Evolutionary conservation across 2,797 vertebrate genomes (phyloP).

Genomic region (Bradypodion ventrale): DNA sequence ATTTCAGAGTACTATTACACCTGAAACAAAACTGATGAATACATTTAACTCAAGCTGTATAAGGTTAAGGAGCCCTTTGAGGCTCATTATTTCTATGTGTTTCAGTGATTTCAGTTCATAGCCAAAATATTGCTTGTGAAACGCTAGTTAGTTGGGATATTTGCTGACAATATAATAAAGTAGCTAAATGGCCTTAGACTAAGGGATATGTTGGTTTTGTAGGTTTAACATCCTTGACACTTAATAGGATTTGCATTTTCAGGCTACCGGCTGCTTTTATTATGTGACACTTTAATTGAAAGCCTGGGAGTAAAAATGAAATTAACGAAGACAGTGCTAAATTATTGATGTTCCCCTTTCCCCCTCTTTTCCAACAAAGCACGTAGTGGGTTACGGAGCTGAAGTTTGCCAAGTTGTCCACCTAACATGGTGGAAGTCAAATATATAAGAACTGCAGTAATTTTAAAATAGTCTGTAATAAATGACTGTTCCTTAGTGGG

Average conservation of each 20-base stretch:
- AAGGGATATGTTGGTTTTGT: constrained; percentile 70
- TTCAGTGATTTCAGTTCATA: constrained; percentile 62
- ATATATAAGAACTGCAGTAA: constrained; percentile 34
- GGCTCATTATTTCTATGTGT: constrained; percentile 71
- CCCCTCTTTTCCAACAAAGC: constrained; percentile 51
- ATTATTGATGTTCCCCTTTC: constrained; percentile 60
- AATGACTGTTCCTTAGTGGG: constrained; percentile 39
- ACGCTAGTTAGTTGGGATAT: constrained; percentile 62
- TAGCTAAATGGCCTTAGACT: constrained; percentile 57
- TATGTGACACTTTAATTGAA: constrained; percentile 75
- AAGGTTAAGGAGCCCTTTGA: constrained; percentile 70
- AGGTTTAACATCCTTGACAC: constrained; percentile 71
- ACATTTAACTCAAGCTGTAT: constrained; percentile 67
- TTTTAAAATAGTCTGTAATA: constrained; percentile 49
- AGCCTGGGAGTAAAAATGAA: constrained; percentile 72
- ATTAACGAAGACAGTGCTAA: constrained; percentile 71
- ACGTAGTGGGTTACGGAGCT: constrained; percentile 34
- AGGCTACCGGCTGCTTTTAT: constrained; percentile 70
- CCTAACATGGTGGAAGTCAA: constrained; percentile 38
- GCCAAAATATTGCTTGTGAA: constrained; percentile 60
- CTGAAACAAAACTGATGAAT: constrained; percentile 68
- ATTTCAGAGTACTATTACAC: constrained; percentile 40
- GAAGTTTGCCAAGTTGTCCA: constrained; percentile 30
- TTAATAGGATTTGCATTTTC: constrained; percentile 71
- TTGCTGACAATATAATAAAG: constrained; percentile 56